A percentile compares a stretch with the other conserved stretches of the same genome.
These are phyloP conservation scores for Melieria picta DNA, from an alignment of 2,888 invertebrate genomes.

Conservation along the genomic window DNA sequence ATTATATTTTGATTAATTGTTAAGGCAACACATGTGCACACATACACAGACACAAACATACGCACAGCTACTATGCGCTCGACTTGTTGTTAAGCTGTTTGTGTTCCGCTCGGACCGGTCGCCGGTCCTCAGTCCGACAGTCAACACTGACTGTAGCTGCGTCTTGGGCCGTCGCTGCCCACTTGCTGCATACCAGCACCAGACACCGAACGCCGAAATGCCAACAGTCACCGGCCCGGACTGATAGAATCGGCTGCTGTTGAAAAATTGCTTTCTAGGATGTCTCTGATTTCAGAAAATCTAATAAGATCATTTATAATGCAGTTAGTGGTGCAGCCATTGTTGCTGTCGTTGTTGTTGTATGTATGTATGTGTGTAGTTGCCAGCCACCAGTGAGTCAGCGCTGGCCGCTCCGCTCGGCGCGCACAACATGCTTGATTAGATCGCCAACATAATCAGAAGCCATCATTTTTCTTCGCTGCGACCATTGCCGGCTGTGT, in stretches of 20 bases:
- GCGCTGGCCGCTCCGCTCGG: too few species aligned
- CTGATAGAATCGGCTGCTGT: conserved; percentile 42
- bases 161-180: too few species aligned
- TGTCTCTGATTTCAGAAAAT: conserved; percentile 56
- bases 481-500: conserved; percentile 32
- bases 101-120: conserved; percentile 1
- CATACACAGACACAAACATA: conserved; percentile 4
- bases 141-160: not conserved
- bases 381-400: too few species aligned
- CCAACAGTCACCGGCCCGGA: conserved; percentile 24
- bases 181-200: not conserved
- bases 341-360: too few species aligned
- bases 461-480: conserved; percentile 42
- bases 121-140: not conserved
- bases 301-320: conserved; percentile 62
- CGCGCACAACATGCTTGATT: conserved; percentile 36
- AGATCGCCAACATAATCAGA: conserved; percentile 45
- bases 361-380: too few species aligned
- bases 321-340: conserved; percentile 47
- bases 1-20: too few species aligned
- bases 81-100: conserved; percentile 19
- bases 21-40: not conserved
- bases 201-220: not conserved
- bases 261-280: conserved; percentile 53
- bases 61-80: conserved; percentile 9